phyloP scores from a whole-genome alignment of 2,113 vertebrate genomes.

The Epinephelus moara region DNA sequence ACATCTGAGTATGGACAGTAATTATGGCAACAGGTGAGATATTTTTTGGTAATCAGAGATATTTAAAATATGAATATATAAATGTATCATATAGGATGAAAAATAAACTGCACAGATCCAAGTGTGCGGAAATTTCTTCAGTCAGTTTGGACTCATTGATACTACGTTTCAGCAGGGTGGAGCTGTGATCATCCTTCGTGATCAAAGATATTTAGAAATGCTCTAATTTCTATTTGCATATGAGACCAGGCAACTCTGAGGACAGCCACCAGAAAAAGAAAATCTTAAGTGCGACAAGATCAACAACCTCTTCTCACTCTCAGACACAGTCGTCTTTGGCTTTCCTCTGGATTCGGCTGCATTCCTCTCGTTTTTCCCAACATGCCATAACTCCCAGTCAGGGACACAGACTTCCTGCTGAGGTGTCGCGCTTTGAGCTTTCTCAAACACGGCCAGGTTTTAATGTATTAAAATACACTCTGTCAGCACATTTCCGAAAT shows the following conservation, averaged over 20 bases:
- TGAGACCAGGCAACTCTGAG: background rate
- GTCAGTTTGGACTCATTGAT: too few relatives aligned
- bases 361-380: conserved; percentile 49
- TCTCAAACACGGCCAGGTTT: conserved; percentile 78
- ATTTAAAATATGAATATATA: too few relatives aligned
- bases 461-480: conserved; percentile 84
- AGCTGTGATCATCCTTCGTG: too few relatives aligned
- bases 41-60: too few relatives aligned
- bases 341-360: conserved; percentile 7
- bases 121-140: too few relatives aligned
- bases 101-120: too few relatives aligned
- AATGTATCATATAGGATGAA: too few relatives aligned
- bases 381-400: conserved; percentile 64
- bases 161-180: too few relatives aligned
- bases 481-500: conserved; percentile 86
- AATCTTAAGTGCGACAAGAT: background rate
- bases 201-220: background rate
- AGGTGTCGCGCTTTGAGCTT: conserved; percentile 73
- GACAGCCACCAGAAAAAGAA: background rate
- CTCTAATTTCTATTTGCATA: conserved; percentile 10
- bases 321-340: background rate
- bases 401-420: conserved; percentile 73
- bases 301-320: background rate
- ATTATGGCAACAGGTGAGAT: background rate
- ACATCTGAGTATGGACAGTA: background rate